A percentile compares a stretch with the other conserved stretches of the same genome.
Conservation (phyloP, 23 tunicate genomes). For the Clavelina lepadiformis region DNA sequence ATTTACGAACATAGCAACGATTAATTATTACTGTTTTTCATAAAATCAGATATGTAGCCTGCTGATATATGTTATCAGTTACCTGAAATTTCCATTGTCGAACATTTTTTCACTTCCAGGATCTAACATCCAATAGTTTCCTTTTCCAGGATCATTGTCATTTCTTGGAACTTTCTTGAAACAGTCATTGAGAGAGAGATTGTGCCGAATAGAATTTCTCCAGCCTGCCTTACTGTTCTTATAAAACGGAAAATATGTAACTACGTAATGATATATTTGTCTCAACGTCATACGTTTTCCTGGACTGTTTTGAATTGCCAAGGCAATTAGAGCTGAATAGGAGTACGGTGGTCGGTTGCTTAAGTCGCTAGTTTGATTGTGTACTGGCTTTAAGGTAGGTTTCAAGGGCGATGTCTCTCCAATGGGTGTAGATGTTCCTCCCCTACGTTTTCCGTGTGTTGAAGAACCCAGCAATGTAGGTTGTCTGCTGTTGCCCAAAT, state of each 20-base stretch:
- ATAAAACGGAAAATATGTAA: slow-evolving; percentile 83
- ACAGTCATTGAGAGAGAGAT: slow-evolving; percentile 85
- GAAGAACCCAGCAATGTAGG: no score
- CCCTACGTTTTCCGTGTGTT: no score
- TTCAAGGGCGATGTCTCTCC: no score
- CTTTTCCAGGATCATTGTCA: slow-evolving; percentile 95
- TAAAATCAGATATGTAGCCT: no score
- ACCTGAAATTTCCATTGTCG: slow-evolving; percentile 96
- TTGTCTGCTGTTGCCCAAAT: no score
- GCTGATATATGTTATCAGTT: no score
- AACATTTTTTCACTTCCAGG: slow-evolving; percentile 95
- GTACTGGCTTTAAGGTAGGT: no score
- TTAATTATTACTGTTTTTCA: no score
- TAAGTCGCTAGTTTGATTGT: slow-evolving; percentile 2
- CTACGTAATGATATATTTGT: slow-evolving; percentile 90
- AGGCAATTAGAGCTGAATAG: slow-evolving; percentile 87
- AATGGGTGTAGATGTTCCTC: no score
- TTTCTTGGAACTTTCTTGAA: slow-evolving; percentile 88
- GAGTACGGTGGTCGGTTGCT: slow-evolving; percentile 90
- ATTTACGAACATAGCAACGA: no score
- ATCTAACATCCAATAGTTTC: slow-evolving; percentile 92
- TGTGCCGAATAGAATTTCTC: slow-evolving; percentile 94
- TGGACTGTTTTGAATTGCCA: slow-evolving; percentile 80
- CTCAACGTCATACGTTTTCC: slow-evolving; percentile 86
- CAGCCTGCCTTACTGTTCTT: slow-evolving; percentile 91